A percentile compares a stretch with the other conserved stretches of the same genome.
phyloP scores from a whole-genome alignment of 2,113 vertebrate species.

The Corapipo altera region DNA sequence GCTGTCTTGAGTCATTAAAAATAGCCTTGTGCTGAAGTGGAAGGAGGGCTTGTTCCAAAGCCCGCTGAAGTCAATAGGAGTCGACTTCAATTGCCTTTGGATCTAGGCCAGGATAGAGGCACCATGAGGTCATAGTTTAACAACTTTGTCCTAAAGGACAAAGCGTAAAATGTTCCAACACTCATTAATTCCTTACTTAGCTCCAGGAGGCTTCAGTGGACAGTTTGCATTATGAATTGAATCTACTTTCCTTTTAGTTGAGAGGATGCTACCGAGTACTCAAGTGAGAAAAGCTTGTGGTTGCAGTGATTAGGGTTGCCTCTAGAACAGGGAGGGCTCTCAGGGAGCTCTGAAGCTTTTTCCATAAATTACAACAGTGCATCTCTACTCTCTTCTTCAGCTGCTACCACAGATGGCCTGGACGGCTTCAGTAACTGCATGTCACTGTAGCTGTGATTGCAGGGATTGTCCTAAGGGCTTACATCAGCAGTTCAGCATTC shows the following conservation, averaged over 20 bases:
- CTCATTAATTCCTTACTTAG: neutral
- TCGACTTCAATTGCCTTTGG: conserved; percentile 35
- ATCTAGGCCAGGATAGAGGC: neutral
- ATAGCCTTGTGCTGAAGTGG: conserved; percentile 41
- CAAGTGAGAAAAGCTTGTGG: conserved; percentile 26
- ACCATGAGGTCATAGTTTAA: conserved; percentile 48
- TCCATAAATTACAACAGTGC: neutral
- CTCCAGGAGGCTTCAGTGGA: neutral
- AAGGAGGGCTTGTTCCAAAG: conserved; percentile 18
- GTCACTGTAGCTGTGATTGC: neutral
- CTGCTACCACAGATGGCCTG: conserved; percentile 35
- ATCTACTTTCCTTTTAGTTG: neutral
- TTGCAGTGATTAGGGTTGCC: neutral
- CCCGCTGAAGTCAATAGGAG: neutral
- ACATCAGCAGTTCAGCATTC: neutral
- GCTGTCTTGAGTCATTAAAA: conserved; percentile 32
- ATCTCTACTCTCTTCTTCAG: conserved; percentile 10
- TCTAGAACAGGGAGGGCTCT: neutral
- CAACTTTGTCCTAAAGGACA: conserved; percentile 3
- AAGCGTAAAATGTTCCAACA: conserved; percentile 21
- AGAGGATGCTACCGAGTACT: neutral
- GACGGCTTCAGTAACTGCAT: neutral
- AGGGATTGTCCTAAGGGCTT: neutral
- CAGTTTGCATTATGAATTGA: neutral
- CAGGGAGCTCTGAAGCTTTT: neutral